Conservation (phyloP, 2,888 invertebrate genomes). For the Ornithoptera priamus region DNA sequence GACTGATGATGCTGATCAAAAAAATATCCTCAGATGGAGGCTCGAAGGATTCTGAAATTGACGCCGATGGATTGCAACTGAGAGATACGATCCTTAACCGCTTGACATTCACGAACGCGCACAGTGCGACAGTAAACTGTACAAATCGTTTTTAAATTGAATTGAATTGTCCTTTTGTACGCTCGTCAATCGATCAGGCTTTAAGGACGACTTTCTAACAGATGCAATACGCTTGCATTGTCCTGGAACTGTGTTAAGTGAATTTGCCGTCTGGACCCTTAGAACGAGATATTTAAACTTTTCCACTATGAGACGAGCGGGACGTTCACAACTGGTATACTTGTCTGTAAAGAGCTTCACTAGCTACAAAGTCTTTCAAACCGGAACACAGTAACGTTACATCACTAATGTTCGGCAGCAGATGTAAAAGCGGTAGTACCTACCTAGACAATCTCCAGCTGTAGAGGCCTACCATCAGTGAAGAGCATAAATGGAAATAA, state of each 20-base stretch:
- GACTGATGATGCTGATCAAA: too few relatives aligned
- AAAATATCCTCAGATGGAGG: not conserved
- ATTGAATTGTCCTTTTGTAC: conserved; percentile 31
- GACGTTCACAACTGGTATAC: too few relatives aligned
- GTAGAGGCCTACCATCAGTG: too few relatives aligned
- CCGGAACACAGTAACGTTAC: too few relatives aligned
- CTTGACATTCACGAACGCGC: conserved; percentile 23
- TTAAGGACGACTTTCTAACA: conserved; percentile 30
- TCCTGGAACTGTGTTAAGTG: conserved; percentile 7
- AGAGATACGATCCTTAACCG: conserved; percentile 14
- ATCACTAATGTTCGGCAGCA: too few relatives aligned
- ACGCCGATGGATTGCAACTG: conserved; percentile 12
- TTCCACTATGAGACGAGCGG: not conserved
- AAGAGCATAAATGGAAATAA: too few relatives aligned
- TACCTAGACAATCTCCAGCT: too few relatives aligned
- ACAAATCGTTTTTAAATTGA: conserved; percentile 31
- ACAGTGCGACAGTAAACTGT: conserved; percentile 26
- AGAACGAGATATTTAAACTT: too few relatives aligned
- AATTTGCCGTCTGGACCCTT: not conserved
- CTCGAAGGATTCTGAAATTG: conserved; percentile 8
- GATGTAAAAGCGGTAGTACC: too few relatives aligned
- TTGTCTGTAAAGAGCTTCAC: too few relatives aligned
- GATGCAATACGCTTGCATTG: conserved; percentile 22
- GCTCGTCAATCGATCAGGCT: conserved; percentile 29
- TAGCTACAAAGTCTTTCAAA: too few relatives aligned